Percentiles rank a stretch among this genome's conserved stretches.
Conservation (phyloP, 1,140 invertebrate genomes). For the Daktulosphaira vitifoliae region DNA sequence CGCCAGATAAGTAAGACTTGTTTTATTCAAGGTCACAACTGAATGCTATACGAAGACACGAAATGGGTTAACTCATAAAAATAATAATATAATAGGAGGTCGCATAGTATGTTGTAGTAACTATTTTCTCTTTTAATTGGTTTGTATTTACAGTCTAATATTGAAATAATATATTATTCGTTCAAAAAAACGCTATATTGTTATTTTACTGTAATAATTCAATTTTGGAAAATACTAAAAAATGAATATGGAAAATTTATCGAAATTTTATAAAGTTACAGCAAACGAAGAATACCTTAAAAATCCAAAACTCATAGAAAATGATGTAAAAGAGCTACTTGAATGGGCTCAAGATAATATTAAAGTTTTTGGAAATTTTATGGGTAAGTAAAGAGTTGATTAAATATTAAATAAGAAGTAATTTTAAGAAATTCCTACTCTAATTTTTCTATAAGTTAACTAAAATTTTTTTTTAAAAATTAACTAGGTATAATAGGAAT, state of each 20-base stretch:
- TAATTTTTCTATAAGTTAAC: too few species aligned
- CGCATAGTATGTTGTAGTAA: not conserved
- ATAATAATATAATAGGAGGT: constrained; percentile 12
- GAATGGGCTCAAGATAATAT: constrained; percentile 9
- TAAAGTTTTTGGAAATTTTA: not conserved
- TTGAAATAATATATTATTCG: too few species aligned
- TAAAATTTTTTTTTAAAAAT: too few species aligned
- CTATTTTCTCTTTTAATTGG: too few species aligned
- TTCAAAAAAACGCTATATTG: too few species aligned
- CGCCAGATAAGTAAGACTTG: constrained; percentile 19
- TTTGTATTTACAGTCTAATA: too few species aligned
- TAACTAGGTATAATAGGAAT: too few species aligned
- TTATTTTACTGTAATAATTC: too few species aligned
- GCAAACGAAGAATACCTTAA: constrained; percentile 15
- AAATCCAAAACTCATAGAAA: constrained; percentile 8
- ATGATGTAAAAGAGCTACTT: constrained; percentile 15
- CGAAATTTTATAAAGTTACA: constrained; percentile 13
- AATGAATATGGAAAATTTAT: not conserved
- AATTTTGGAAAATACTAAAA: not conserved
- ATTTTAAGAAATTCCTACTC: too few species aligned
- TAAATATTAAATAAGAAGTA: too few species aligned
- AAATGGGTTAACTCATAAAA: not conserved
- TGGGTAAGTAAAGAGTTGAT: too few species aligned
- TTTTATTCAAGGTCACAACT: constrained; percentile 14
- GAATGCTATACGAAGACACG: constrained; percentile 4